phyloP scores from a whole-genome alignment of 2,113 vertebrate species.

The Pelobates fuscus region DNA sequence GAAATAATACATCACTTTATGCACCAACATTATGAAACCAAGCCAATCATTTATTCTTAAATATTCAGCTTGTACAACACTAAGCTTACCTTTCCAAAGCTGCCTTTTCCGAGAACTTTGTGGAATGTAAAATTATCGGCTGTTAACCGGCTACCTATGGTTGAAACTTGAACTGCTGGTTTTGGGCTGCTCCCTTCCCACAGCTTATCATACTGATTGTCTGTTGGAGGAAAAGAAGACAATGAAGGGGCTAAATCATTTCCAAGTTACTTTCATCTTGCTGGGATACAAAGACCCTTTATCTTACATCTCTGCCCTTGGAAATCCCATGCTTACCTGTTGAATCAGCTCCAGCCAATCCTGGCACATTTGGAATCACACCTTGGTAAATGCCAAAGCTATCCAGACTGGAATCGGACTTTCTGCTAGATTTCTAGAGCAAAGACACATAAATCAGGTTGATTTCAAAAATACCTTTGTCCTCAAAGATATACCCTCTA shows the following conservation, averaged over 20 bases:
- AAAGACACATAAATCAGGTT: too few relatives aligned
- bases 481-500: too few relatives aligned
- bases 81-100: slow-evolving; percentile 95
- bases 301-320: too few relatives aligned
- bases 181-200: slow-evolving; percentile 78
- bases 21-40: too few relatives aligned
- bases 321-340: slow-evolving; percentile 58
- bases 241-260: too few relatives aligned
- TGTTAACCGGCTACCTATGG: slow-evolving; percentile 69
- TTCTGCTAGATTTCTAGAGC: slow-evolving; percentile 80
- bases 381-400: slow-evolving; percentile 88
- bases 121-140: slow-evolving; percentile 87
- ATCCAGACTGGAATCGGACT: slow-evolving; percentile 73
- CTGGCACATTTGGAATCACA: slow-evolving; percentile 74
- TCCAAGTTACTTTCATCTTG: too few relatives aligned
- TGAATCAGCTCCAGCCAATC: slow-evolving; percentile 61
- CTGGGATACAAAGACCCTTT: too few relatives aligned
- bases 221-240: slow-evolving; percentile 58
- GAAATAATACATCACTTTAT: too few relatives aligned
- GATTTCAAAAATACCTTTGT: too few relatives aligned
- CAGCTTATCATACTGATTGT: slow-evolving; percentile 76
- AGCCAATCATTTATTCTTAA: too few relatives aligned
- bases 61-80: too few relatives aligned
- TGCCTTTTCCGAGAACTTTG: slow-evolving; percentile 96
- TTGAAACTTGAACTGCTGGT: slow-evolving; percentile 59